Evolutionary conservation across 2,113 vertebrate species (phyloP).

Genomic region (Myocastor coypus): DNA sequence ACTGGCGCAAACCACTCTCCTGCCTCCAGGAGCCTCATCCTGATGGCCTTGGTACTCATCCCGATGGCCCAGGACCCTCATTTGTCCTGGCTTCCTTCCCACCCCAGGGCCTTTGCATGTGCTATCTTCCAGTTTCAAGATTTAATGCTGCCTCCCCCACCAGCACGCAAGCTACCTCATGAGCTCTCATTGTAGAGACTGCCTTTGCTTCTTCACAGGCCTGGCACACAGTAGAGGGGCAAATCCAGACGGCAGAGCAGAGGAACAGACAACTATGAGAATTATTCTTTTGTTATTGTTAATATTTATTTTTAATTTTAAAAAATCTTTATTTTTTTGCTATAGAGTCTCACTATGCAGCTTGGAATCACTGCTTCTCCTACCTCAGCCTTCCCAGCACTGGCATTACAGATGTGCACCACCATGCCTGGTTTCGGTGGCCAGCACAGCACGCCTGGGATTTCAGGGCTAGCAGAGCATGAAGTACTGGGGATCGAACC

Average conservation of each 20-base stretch:
- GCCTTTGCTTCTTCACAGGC: not conserved
- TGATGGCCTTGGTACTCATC: not conserved
- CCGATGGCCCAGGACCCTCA: too few species aligned
- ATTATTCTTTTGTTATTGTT: not conserved
- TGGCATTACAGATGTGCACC: too few species aligned
- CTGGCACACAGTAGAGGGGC: not conserved
- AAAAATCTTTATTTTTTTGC: too few species aligned
- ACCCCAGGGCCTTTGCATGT: slow-evolving; percentile 33
- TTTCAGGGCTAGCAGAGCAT: too few species aligned
- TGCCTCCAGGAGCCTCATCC: not conserved
- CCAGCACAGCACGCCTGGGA: too few species aligned
- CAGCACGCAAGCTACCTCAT: not conserved
- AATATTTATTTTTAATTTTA: too few species aligned
- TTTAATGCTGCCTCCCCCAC: not conserved
- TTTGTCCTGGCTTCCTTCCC: not conserved
- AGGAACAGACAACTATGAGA: not conserved
- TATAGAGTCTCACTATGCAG: too few species aligned
- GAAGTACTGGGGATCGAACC: too few species aligned
- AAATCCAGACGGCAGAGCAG: not conserved
- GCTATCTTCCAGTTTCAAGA: not conserved
- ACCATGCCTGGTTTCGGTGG: too few species aligned
- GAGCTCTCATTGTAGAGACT: not conserved
- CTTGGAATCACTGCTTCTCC: too few species aligned
- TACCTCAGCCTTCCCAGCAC: too few species aligned
- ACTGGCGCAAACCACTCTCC: not conserved